These are phyloP conservation scores for Cinclus mexicanus DNA, from an alignment of 2,113 vertebrate species.

Conservation along the genomic window DNA sequence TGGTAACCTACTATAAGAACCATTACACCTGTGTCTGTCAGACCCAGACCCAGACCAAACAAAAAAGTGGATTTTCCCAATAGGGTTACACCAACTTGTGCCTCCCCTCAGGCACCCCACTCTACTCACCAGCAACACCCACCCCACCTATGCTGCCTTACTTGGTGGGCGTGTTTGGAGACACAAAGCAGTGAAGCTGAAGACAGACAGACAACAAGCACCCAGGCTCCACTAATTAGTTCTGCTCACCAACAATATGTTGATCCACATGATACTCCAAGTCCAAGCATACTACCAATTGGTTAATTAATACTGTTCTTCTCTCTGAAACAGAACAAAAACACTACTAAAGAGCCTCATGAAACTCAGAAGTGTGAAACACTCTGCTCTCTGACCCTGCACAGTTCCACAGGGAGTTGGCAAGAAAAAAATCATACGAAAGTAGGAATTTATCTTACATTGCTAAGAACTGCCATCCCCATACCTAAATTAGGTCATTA, in stretches of 20 bases:
- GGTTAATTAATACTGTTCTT: background rate
- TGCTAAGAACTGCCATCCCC: background rate
- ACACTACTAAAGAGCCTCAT: background rate
- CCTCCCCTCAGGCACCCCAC: background rate
- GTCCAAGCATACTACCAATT: background rate
- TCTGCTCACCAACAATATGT: background rate
- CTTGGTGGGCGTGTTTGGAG: background rate
- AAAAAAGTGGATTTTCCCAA: background rate
- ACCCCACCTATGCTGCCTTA: accelerated
- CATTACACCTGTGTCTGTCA: accelerated
- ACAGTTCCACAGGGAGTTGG: background rate
- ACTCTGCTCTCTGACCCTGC: background rate
- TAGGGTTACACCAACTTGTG: accelerated
- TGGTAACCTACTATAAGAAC: background rate
- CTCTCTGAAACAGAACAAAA: background rate
- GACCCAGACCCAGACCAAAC: background rate
- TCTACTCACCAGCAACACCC: background rate
- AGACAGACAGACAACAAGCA: background rate
- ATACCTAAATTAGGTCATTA: background rate
- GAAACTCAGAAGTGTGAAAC: background rate
- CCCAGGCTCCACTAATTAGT: background rate
- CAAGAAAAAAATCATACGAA: background rate
- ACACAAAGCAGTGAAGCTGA: background rate
- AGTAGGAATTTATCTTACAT: background rate
- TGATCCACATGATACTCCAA: background rate